Evolutionary conservation across 1,140 invertebrate species (phyloP).

Genomic region (Dolichoris vasculosae): DNA sequence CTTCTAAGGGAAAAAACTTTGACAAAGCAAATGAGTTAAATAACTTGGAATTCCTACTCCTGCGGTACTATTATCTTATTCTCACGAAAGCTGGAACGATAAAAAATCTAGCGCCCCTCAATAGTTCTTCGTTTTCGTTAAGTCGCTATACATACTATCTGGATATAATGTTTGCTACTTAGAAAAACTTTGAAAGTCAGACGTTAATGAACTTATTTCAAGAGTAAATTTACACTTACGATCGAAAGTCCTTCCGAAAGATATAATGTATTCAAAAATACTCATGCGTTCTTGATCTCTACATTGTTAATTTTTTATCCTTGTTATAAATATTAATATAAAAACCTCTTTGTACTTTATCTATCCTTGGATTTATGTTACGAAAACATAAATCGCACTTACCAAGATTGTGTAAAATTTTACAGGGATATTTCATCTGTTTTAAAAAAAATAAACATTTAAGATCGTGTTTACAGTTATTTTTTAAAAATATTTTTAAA

Average conservation of each 20-base stretch:
- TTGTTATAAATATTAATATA: neutral
- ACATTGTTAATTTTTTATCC: neutral
- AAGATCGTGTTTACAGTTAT: neutral
- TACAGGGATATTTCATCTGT: neutral
- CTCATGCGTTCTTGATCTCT: neutral
- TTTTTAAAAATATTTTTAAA: neutral
- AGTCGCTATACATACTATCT: neutral
- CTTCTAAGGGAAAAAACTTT: neutral
- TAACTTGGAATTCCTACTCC: neutral
- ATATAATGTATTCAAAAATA: neutral
- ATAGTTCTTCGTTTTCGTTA: neutral
- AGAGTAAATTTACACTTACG: neutral
- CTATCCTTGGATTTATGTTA: neutral
- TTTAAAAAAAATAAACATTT: neutral
- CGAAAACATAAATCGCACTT: neutral
- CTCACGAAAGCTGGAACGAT: neutral
- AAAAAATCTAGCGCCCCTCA: neutral
- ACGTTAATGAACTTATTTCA: neutral
- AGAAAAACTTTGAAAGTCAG: too few relatives aligned
- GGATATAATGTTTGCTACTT: neutral
- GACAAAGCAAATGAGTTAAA: neutral
- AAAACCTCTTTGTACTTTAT: neutral
- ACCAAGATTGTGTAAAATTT: neutral
- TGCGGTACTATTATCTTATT: neutral
- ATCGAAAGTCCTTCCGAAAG: neutral